A percentile compares a stretch with the other conserved stretches of the same genome.
phyloP scores from a whole-genome alignment of 2,888 invertebrate species.

The Cataglyphis livida region DNA sequence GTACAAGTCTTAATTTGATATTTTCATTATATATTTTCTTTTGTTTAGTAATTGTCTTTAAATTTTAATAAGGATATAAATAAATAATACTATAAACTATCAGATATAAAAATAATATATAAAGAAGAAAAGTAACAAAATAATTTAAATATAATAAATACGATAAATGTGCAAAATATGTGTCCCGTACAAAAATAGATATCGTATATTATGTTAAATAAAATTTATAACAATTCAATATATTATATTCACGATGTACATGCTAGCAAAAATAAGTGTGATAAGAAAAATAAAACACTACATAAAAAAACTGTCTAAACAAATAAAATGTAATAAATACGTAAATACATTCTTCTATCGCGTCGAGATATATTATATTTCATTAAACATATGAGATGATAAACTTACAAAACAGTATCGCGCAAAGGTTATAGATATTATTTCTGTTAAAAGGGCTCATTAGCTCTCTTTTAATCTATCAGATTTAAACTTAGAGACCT shows the following conservation, averaged over 20 bases:
- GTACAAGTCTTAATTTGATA: background rate
- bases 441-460: conserved; percentile 8
- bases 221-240: conserved; percentile 17
- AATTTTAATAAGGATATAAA: background rate
- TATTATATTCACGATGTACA: background rate
- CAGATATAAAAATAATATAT: background rate
- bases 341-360: conserved; percentile 2
- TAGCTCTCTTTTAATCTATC: conserved; percentile 3
- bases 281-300: conserved; percentile 3
- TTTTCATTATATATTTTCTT: background rate
- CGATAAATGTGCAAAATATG: background rate
- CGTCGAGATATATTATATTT: background rate
- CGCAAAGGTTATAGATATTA: conserved; percentile 11
- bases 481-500: conserved; percentile 9
- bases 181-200: background rate
- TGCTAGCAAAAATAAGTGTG: background rate
- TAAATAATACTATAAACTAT: background rate
- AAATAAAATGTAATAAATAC: conserved; percentile 1
- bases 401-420: background rate
- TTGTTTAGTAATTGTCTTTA: background rate
- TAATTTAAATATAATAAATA: background rate
- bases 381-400: conserved; percentile 13
- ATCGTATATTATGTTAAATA: background rate
- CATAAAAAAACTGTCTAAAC: conserved; percentile 1
- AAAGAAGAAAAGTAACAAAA: background rate